Evolutionary conservation across 2,113 vertebrate species (phyloP).

Genomic region (Sclerurus mexicanus): DNA sequence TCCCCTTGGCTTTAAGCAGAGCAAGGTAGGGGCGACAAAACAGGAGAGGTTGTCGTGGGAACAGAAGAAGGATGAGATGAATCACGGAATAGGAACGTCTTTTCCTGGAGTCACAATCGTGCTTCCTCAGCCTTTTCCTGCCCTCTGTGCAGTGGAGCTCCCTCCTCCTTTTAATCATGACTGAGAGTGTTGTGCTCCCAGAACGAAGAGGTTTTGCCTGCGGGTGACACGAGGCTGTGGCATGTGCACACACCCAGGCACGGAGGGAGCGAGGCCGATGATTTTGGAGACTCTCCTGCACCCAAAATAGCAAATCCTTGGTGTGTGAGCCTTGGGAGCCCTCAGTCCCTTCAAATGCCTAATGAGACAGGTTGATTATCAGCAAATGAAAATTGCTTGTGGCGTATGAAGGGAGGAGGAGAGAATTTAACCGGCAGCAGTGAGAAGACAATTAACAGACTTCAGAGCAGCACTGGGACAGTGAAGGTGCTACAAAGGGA

Average conservation of each 20-base stretch:
- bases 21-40: neutral
- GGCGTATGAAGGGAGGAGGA: neutral
- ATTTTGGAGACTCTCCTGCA: neutral
- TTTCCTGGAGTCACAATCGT: neutral
- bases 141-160: neutral
- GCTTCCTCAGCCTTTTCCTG: neutral
- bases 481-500: neutral
- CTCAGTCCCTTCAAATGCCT: neutral
- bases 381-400: neutral
- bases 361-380: neutral
- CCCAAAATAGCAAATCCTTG: neutral
- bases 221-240: neutral
- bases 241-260: neutral
- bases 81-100: accelerated
- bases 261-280: neutral
- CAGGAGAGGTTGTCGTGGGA: neutral
- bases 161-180: neutral
- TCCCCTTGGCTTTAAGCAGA: neutral
- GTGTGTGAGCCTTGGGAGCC: neutral
- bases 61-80: neutral
- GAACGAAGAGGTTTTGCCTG: neutral
- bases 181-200: neutral
- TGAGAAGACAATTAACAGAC: neutral
- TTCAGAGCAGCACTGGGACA: neutral
- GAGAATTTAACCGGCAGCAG: neutral